phyloP scores from a whole-genome alignment of 1,140 invertebrate species.

The Latrodectus geometricus region DNA sequence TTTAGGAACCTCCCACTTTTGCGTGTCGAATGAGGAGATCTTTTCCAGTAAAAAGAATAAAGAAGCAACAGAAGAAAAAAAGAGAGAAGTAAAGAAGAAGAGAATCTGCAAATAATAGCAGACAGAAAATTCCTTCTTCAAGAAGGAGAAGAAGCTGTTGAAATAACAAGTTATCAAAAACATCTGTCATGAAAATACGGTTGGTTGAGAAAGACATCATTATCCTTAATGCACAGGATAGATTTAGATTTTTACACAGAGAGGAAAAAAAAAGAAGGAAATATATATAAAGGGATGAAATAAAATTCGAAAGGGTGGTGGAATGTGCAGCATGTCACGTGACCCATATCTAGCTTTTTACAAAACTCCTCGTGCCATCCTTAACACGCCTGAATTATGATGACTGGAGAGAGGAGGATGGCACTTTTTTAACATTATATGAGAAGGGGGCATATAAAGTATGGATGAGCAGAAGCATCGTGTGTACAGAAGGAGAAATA shows the following conservation, averaged over 20 bases:
- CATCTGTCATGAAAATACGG: slow-evolving; percentile 58
- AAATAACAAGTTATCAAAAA: slow-evolving; percentile 61
- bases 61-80: neutral
- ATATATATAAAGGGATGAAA: neutral
- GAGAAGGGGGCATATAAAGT: slow-evolving; percentile 12
- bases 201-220: slow-evolving; percentile 45
- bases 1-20: neutral
- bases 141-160: slow-evolving; percentile 35
- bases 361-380: slow-evolving; percentile 46
- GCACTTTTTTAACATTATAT: slow-evolving; percentile 13
- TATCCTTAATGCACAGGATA: slow-evolving; percentile 58
- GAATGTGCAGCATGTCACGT: slow-evolving; percentile 46
- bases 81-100: neutral
- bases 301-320: slow-evolving; percentile 5
- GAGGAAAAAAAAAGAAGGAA: slow-evolving; percentile 3
- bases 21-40: slow-evolving; percentile 34
- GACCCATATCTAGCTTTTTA: slow-evolving; percentile 45
- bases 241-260: slow-evolving; percentile 54
- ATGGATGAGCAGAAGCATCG: slow-evolving; percentile 5
- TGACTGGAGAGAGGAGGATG: slow-evolving; percentile 23
- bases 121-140: neutral
- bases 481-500: slow-evolving; percentile 1
- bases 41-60: slow-evolving; percentile 1
- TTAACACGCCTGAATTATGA: slow-evolving; percentile 58
- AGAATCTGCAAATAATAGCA: slow-evolving; percentile 41